A percentile compares a stretch with the other conserved stretches of the same genome.
Conservation (phyloP, 2,888 invertebrate species). For the Ochlodes sylvanus region DNA sequence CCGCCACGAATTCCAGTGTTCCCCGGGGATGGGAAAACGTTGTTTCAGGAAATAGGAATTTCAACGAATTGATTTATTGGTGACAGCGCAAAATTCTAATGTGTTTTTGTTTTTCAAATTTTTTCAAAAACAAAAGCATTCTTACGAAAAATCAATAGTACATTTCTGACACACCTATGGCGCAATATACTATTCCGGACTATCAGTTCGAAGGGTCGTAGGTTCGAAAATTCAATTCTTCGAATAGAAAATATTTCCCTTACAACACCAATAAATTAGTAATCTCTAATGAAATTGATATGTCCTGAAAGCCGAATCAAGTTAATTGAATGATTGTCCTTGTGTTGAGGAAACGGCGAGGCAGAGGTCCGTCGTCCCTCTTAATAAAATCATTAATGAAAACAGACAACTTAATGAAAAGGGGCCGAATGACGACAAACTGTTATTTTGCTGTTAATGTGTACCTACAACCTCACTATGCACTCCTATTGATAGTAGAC, state of each 20-base stretch:
- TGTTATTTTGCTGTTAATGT: too few species aligned
- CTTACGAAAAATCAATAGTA: too few species aligned
- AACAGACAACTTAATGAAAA: constrained; percentile 26
- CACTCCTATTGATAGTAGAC: too few species aligned
- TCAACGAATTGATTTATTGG: neutral
- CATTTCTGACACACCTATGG: too few species aligned
- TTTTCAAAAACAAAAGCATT: too few species aligned
- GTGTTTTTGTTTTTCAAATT: too few species aligned
- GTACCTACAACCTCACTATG: too few species aligned
- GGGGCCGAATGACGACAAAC: neutral
- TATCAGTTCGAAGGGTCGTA: too few species aligned
- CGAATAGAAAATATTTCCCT: too few species aligned
- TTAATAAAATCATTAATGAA: constrained; percentile 32
- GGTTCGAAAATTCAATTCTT: too few species aligned
- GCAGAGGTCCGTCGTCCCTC: constrained; percentile 26
- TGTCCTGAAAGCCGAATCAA: neutral
- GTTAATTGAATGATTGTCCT: constrained; percentile 27
- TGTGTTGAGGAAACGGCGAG: constrained; percentile 8
- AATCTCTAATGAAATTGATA: neutral
- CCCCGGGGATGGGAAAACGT: constrained; percentile 6
- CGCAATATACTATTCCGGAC: too few species aligned
- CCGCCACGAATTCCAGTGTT: neutral
- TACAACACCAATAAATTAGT: too few species aligned
- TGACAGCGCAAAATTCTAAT: neutral
- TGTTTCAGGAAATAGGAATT: constrained; percentile 12